Conservation (phyloP, 1,140 invertebrate species). For the Drosophila willistoni region DNA sequence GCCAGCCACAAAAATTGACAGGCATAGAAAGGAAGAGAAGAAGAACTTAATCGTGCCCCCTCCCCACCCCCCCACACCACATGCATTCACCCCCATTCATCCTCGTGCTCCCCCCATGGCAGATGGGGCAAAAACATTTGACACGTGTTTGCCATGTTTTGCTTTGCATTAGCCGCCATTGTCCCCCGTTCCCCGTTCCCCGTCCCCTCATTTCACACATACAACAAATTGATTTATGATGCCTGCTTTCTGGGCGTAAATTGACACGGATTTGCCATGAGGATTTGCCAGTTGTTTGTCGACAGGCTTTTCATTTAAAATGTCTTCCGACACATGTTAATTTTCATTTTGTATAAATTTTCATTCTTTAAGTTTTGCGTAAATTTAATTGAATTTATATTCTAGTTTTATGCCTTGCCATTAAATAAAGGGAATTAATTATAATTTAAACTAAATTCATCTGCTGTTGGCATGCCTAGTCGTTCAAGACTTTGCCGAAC, state of each 20-base stretch:
- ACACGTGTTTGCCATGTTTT: conserved; percentile 28
- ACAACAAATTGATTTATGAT: conserved; percentile 60
- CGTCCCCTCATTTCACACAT: too few species aligned
- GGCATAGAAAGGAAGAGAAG: conserved; percentile 23
- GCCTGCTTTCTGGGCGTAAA: conserved; percentile 49
- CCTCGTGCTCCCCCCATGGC: too few species aligned
- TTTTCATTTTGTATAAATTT: conserved; percentile 37
- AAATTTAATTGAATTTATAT: conserved; percentile 5
- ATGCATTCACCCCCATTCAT: too few species aligned
- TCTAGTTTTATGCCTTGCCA: background rate
- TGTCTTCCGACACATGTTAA: conserved; percentile 35
- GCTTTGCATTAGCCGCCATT: conserved; percentile 42
- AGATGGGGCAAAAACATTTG: background rate
- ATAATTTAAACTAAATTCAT: conserved; percentile 40
- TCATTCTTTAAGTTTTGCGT: background rate
- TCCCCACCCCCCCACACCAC: background rate
- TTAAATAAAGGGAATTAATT: conserved; percentile 7
- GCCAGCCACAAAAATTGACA: conserved; percentile 38
- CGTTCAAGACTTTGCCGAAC: too few species aligned
- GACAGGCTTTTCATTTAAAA: conserved; percentile 60
- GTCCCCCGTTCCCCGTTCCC: too few species aligned
- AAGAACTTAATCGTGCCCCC: too few species aligned
- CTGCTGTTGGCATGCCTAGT: background rate
- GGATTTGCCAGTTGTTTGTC: conserved; percentile 60
- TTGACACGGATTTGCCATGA: conserved; percentile 44